Conservation (phyloP, 2,888 invertebrate species). For the Yponomeuta sedellus region DNA sequence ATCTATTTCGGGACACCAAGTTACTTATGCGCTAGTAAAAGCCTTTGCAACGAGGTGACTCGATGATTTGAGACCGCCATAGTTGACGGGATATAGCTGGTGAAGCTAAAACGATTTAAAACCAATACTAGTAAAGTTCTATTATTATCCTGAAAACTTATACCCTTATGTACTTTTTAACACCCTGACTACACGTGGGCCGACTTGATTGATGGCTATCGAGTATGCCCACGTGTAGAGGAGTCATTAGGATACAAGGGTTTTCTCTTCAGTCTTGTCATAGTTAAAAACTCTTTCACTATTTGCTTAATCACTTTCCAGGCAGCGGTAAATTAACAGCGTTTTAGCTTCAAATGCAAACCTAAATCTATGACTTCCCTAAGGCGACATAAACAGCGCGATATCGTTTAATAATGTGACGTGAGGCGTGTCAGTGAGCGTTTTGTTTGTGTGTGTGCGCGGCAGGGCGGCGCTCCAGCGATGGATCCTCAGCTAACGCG, state of each 20-base stretch:
- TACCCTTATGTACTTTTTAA: too few species aligned
- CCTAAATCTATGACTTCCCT: background rate
- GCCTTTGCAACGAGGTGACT: conserved; percentile 16
- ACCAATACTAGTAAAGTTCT: too few species aligned
- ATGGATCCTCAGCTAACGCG: conserved; percentile 80
- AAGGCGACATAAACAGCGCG: conserved; percentile 5
- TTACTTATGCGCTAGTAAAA: background rate
- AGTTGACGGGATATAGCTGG: conserved; percentile 3
- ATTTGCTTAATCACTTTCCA: background rate
- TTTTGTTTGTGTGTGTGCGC: conserved; percentile 14
- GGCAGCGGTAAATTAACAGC: background rate
- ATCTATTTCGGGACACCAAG: conserved; percentile 12
- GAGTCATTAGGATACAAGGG: too few species aligned
- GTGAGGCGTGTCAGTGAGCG: conserved; percentile 4
- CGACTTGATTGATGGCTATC: too few species aligned
- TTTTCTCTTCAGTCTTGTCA: too few species aligned
- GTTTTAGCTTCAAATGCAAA: background rate
- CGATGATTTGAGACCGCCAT: conserved; percentile 14
- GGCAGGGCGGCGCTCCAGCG: conserved; percentile 35
- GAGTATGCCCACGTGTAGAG: too few species aligned
- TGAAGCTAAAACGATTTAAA: background rate
- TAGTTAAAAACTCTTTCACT: background rate
- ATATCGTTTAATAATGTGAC: background rate
- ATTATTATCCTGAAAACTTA: too few species aligned
- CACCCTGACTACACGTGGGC: too few species aligned